phyloP scores from a whole-genome alignment of 2,888 invertebrate genomes.

The Parelbella ahira region DNA sequence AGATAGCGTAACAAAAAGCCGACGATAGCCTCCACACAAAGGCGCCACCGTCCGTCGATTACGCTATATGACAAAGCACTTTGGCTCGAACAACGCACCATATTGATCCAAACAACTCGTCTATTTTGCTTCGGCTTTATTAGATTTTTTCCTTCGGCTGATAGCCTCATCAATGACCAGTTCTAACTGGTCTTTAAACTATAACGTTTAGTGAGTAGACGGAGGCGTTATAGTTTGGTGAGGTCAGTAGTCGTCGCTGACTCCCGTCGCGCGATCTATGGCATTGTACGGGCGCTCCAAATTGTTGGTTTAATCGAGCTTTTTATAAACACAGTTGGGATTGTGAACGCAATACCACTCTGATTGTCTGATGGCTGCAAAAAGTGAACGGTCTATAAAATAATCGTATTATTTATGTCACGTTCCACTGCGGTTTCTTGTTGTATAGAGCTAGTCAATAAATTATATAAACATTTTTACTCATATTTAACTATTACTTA shows the following conservation, averaged over 20 bases:
- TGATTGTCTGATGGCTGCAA: conserved; percentile 43
- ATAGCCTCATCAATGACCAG: conserved; percentile 43
- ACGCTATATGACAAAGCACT: conserved; percentile 78
- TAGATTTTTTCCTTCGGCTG: conserved; percentile 61
- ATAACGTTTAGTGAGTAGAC: conserved; percentile 8
- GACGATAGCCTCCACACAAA: conserved; percentile 69
- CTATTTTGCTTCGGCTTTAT: conserved; percentile 72
- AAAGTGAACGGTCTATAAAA: conserved; percentile 40
- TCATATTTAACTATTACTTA: too few relatives aligned
- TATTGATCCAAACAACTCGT: conserved; percentile 77
- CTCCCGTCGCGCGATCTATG: conserved; percentile 73
- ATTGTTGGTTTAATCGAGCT: conserved; percentile 76
- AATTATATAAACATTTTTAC: too few relatives aligned
- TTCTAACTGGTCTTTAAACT: conserved; percentile 33
- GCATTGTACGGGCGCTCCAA: conserved; percentile 60
- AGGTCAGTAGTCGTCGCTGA: conserved; percentile 42
- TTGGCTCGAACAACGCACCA: conserved; percentile 72
- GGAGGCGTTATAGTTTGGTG: conserved; percentile 31
- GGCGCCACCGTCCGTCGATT: conserved; percentile 78
- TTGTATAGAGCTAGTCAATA: too few relatives aligned
- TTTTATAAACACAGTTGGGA: conserved; percentile 62
- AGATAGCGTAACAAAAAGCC: conserved; percentile 74
- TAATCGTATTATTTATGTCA: conserved; percentile 25
- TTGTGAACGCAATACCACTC: conserved; percentile 48
- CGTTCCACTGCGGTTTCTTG: too few relatives aligned